Percentiles rank a stretch among this genome's conserved stretches.
Evolutionary conservation across 2,113 vertebrate genomes (phyloP).

Genomic region (Rhea pennata): DNA sequence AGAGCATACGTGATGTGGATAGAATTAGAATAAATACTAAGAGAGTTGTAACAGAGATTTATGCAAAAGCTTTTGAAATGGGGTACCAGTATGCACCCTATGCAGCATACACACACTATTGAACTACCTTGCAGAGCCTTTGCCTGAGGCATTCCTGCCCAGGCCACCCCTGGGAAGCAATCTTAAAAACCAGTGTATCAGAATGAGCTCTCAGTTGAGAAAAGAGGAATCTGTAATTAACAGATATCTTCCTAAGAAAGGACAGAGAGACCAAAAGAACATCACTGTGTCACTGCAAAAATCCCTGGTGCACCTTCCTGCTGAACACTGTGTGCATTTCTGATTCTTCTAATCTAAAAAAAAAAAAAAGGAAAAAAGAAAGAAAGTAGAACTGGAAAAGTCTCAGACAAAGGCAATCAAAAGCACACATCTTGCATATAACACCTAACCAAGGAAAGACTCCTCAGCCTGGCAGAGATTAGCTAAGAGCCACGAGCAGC

Average conservation of each 20-base stretch:
- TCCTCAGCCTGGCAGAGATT: rapidly evolving
- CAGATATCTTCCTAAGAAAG: background rate
- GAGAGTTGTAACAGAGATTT: background rate
- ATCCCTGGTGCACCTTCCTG: background rate
- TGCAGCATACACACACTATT: no score
- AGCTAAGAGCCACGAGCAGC: background rate
- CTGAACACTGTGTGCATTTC: background rate
- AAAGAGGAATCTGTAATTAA: background rate
- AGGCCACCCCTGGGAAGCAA: background rate
- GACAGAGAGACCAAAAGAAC: background rate
- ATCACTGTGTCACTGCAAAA: background rate
- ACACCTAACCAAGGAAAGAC: background rate
- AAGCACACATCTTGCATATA: background rate
- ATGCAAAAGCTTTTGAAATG: background rate
- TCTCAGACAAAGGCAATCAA: background rate
- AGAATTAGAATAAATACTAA: background rate
- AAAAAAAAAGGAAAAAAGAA: rapidly evolving
- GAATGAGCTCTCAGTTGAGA: background rate
- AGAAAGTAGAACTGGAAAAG: background rate
- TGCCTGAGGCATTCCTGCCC: background rate
- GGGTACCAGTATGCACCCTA: no score
- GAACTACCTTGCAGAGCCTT: background rate
- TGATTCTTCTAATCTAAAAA: background rate
- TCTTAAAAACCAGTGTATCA: background rate
- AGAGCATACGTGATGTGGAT: rapidly evolving